Evolutionary conservation across 2,888 invertebrate genomes (phyloP).

Genomic region (Ophion obscuratus): DNA sequence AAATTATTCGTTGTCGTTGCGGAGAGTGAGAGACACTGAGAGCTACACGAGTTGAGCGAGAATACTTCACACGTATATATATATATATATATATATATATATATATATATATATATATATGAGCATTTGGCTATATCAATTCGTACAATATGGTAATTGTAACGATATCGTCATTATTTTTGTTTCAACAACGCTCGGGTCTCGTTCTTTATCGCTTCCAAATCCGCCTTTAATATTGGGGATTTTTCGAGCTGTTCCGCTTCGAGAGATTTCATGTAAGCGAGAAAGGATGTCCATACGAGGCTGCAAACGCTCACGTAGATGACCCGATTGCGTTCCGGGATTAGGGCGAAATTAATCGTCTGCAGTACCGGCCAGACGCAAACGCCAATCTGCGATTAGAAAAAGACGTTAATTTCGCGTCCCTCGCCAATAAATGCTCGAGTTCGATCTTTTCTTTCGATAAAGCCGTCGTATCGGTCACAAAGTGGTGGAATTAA

Average conservation of each 20-base stretch:
- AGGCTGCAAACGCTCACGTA: conserved; percentile 90
- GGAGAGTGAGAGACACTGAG: background rate
- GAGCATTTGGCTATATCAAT: conserved; percentile 56
- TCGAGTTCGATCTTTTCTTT: background rate
- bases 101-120: conserved; percentile 39
- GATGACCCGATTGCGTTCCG: conserved; percentile 90
- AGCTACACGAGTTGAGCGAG: background rate
- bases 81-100: conserved; percentile 33
- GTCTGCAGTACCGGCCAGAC: conserved; percentile 91
- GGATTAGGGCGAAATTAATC: conserved; percentile 89
- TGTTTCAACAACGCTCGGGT: conserved; percentile 41
- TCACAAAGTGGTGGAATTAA: conserved; percentile 6
- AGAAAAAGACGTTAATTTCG: conserved; percentile 88
- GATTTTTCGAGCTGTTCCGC: conserved; percentile 70
- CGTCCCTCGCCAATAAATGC: background rate
- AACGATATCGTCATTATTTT: conserved; percentile 36
- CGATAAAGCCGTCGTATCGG: background rate
- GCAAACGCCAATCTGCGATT: conserved; percentile 87
- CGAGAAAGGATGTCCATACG: conserved; percentile 91
- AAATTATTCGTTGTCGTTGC: background rate
- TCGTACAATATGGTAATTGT: conserved; percentile 42
- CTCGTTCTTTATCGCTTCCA: conserved; percentile 48
- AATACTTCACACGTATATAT: conserved; percentile 7
- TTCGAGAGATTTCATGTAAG: conserved; percentile 90
- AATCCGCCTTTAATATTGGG: conserved; percentile 31